Conservation (phyloP, 1,140 invertebrate genomes). For the Plectrocnemia conspersa region DNA sequence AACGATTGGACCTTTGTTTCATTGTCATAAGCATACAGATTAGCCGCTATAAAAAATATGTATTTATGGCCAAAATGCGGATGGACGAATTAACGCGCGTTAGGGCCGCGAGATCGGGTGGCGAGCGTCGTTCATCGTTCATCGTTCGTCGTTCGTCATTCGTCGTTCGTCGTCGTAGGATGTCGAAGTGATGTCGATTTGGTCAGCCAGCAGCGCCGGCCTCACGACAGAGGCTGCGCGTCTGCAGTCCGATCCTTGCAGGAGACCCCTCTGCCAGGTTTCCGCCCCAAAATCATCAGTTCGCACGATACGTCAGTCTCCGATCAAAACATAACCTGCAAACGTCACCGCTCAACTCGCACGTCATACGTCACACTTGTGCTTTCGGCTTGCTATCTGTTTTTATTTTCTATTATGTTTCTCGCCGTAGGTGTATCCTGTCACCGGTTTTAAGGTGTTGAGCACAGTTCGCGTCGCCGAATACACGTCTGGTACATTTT, state of each 20-base stretch:
- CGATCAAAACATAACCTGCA: not conserved
- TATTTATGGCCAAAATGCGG: too few species aligned
- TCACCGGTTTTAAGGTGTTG: constrained; percentile 30
- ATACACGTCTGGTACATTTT: constrained; percentile 28
- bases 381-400: not conserved
- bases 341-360: not conserved
- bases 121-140: too few species aligned
- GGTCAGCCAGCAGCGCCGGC: constrained; percentile 14
- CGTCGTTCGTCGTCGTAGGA: not conserved
- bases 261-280: constrained; percentile 1
- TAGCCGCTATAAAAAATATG: too few species aligned
- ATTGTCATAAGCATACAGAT: too few species aligned
- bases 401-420: constrained; percentile 1
- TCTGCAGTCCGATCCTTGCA: not conserved
- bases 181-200: constrained; percentile 23
- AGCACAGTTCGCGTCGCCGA: constrained; percentile 29
- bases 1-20: too few species aligned
- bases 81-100: too few species aligned
- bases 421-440: constrained; percentile 27
- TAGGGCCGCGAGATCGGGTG: too few species aligned
- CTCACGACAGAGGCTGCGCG: not conserved
- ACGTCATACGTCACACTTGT: not conserved
- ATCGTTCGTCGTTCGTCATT: too few species aligned
- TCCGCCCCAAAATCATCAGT: not conserved
- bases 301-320: not conserved